Base-by-base conservation (phyloP, 2,888 invertebrate genomes). In the Liopterus haemorrhoidalis region DNA sequence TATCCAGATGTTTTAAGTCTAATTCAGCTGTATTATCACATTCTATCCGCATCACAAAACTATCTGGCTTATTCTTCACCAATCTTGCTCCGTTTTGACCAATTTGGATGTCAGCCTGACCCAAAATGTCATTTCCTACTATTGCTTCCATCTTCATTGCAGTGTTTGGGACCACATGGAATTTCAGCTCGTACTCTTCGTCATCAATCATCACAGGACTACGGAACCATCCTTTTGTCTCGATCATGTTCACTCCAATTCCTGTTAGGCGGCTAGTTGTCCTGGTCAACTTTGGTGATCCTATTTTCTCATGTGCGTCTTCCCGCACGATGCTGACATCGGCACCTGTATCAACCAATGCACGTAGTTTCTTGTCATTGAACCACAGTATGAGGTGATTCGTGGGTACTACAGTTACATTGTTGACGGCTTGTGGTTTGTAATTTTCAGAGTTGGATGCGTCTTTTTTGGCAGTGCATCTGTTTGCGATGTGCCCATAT, bases 241-340 rank as follows among this genome's bases (percentile, higher is more conserved):
- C 8, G 9, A 38, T 20, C n/a, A 6, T 38, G 11, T 14, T 38
- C 27, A n/a, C 2, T 2, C 38, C 38, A 27, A 38, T 27, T 27
- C 38, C 38, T 4, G 15, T 38, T 16, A 38, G 18, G 8, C 16
- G 24, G 3, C 24, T 24, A 14, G 15, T 2, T n/a, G 24, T 19
- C 4, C n/a, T 4, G 14, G 3, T n/a, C 28, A 28, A 11, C 2
- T 15, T 9, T 2, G 38, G 38, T 5, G 18, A 25, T 27, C 19
- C 38, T 9, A 27, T 27, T 5, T 25, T 27, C n/a, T 27, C 11
- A 11, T 27, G 19, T 2, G 12, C 11, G 19, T 38, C 38, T 9
- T 38, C 27, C 18, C 28, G 15, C n/a, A 38, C 3, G 2, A 38
- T 3, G 28, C 27, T 38, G 5, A 38, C 38, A n/a, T 27, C 38